Evolutionary conservation across 2,797 vertebrate species (phyloP).

Genomic region (Cetoscarus ocellatus): DNA sequence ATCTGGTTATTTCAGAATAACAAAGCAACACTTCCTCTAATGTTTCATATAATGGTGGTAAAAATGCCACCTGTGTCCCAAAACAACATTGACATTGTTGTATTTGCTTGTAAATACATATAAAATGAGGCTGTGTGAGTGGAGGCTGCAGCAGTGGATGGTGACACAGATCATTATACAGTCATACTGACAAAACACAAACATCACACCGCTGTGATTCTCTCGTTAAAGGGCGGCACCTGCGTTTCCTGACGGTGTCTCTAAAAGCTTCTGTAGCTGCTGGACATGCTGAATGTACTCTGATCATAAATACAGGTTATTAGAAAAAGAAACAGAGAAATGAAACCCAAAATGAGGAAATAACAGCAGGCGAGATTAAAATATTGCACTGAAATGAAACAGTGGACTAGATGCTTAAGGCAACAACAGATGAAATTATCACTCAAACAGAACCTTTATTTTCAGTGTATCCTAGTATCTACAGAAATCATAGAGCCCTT

Average conservation of each 20-base stretch:
- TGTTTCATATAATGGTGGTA: slow-evolving; percentile 13
- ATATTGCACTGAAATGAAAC: not conserved
- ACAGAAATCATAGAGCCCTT: too few relatives aligned
- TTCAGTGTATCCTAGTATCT: too few relatives aligned
- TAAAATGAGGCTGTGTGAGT: slow-evolving; percentile 16
- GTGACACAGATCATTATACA: slow-evolving; percentile 7
- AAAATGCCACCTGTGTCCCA: slow-evolving; percentile 43
- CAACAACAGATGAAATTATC: not conserved
- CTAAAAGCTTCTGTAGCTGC: slow-evolving; percentile 1
- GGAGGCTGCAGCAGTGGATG: slow-evolving; percentile 2
- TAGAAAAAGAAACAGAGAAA: not conserved
- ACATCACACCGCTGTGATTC: slow-evolving; percentile 4
- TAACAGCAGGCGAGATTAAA: not conserved
- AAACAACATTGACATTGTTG: slow-evolving; percentile 11
- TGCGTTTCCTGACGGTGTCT: not conserved
- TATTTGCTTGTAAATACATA: slow-evolving; percentile 18
- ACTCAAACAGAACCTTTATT: too few relatives aligned
- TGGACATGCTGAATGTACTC: slow-evolving; percentile 1
- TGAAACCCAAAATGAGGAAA: not conserved
- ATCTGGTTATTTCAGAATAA: slow-evolving; percentile 29
- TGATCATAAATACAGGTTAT: not conserved
- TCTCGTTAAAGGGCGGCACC: slow-evolving; percentile 13
- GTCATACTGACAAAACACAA: slow-evolving; percentile 14
- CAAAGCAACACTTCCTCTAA: slow-evolving; percentile 17
- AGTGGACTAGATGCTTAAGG: not conserved